These are phyloP conservation scores for Sericinus montela DNA, from an alignment of 2,888 invertebrate species.

Conservation along the genomic window DNA sequence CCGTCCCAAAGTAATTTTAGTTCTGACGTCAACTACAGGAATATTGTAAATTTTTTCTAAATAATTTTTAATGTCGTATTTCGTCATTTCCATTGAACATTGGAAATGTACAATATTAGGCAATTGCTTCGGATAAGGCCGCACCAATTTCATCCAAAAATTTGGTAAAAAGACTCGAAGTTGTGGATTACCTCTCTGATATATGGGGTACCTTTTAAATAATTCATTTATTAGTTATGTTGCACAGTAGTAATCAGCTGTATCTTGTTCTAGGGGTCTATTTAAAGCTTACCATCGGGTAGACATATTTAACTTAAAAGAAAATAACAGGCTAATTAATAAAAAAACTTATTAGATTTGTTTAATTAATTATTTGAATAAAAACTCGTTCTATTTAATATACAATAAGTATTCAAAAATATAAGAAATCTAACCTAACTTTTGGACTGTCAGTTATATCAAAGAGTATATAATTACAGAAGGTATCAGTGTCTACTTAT, in stretches of 20 bases:
- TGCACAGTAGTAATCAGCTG: not conserved
- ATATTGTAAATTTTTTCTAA: conserved; percentile 97
- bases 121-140: conserved; percentile 82
- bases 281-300: conserved; percentile 54
- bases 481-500: too few relatives aligned
- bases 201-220: conserved; percentile 91
- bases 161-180: conserved; percentile 95
- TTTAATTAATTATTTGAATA: too few relatives aligned
- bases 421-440: too few relatives aligned
- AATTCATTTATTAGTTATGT: conserved; percentile 2
- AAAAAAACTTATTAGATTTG: too few relatives aligned
- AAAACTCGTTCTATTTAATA: too few relatives aligned
- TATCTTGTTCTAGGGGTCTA: not conserved
- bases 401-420: too few relatives aligned
- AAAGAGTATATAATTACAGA: too few relatives aligned
- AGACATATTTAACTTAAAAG: conserved; percentile 45
- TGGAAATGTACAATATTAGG: conserved; percentile 92
- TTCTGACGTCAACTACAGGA: conserved; percentile 87
- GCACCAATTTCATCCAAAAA: conserved; percentile 97
- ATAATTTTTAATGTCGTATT: conserved; percentile 93
- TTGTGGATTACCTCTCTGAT: conserved; percentile 96
- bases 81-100: conserved; percentile 97
- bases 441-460: too few relatives aligned
- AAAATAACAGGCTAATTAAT: too few relatives aligned
- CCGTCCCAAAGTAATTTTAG: conserved; percentile 85